phyloP scores from a whole-genome alignment of 1,140 invertebrate species.

The Drosophila teissieri region DNA sequence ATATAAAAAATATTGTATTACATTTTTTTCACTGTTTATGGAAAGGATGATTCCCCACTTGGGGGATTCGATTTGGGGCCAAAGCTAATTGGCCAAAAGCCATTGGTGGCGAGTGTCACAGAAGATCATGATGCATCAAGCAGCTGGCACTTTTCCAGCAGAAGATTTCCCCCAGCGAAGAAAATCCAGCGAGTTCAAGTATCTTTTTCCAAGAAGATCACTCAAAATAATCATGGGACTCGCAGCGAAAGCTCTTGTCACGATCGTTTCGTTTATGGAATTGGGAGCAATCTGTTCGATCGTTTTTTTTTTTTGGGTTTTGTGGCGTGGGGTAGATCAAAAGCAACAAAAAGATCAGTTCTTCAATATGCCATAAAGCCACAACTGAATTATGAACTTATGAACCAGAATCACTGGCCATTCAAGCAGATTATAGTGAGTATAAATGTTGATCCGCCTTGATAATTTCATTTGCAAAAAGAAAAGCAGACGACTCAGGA shows the following conservation, averaged over 20 bases:
- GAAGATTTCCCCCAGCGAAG: constrained; percentile 17
- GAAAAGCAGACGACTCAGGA: background rate
- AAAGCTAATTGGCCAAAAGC: constrained; percentile 54
- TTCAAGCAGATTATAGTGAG: background rate
- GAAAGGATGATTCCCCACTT: constrained; percentile 4
- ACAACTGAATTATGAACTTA: constrained; percentile 5
- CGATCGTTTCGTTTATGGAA: constrained; percentile 44
- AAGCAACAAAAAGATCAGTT: constrained; percentile 1
- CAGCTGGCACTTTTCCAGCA: constrained; percentile 21
- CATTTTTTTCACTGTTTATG: background rate
- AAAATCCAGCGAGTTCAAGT: constrained; percentile 19
- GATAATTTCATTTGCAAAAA: constrained; percentile 7
- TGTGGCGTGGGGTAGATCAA: background rate
- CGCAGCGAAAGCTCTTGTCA: constrained; percentile 47
- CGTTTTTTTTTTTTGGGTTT: background rate
- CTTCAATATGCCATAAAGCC: constrained; percentile 9
- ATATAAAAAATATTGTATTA: no score
- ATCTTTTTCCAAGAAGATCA: constrained; percentile 47
- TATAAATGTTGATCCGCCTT: background rate
- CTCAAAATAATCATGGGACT: constrained; percentile 45
- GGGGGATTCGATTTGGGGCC: constrained; percentile 25
- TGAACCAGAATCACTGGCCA: background rate
- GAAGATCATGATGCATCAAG: constrained; percentile 35
- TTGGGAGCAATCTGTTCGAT: constrained; percentile 31
- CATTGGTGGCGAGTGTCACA: constrained; percentile 41